phyloP scores from a whole-genome alignment of 2,888 invertebrate species.

The Campaea margaritaria region DNA sequence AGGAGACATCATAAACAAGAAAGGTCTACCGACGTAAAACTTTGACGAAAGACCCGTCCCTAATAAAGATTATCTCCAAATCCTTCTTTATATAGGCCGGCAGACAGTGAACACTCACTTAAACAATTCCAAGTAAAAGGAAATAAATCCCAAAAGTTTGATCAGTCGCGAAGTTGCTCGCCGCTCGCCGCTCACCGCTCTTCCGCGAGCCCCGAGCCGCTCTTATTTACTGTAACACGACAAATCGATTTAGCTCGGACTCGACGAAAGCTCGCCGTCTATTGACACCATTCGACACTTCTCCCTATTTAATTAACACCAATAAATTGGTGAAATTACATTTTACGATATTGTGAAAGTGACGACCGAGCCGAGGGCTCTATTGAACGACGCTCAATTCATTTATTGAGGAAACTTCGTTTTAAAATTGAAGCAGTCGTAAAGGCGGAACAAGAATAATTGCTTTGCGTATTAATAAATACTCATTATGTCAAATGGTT shows the following conservation, averaged over 20 bases:
- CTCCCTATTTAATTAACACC: slow-evolving; percentile 29
- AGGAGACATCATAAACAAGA: slow-evolving; percentile 1
- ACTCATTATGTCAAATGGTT: no score
- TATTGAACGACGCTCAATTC: slow-evolving; percentile 16
- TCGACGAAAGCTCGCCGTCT: slow-evolving; percentile 16
- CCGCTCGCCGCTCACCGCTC: neutral
- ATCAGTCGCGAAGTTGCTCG: slow-evolving; percentile 26
- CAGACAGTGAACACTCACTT: slow-evolving; percentile 19
- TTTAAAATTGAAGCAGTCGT: slow-evolving; percentile 13
- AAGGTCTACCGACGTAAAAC: slow-evolving; percentile 15
- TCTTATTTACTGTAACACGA: slow-evolving; percentile 22
- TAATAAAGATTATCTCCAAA: slow-evolving; percentile 35
- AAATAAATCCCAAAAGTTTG: slow-evolving; percentile 32
- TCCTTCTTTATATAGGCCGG: slow-evolving; percentile 23
- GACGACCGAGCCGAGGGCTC: slow-evolving; percentile 10
- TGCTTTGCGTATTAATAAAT: slow-evolving; percentile 7
- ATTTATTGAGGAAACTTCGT: slow-evolving; percentile 20
- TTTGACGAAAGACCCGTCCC: slow-evolving; percentile 4
- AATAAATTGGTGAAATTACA: slow-evolving; percentile 32
- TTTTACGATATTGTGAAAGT: slow-evolving; percentile 27
- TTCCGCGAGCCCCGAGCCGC: slow-evolving; percentile 1
- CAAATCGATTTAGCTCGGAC: slow-evolving; percentile 30
- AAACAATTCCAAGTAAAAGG: slow-evolving; percentile 25
- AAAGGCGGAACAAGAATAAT: slow-evolving; percentile 12
- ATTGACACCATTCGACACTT: slow-evolving; percentile 26